phyloP scores from a whole-genome alignment of 53 echinoderm and acorn worm genomes.

The Glandiceps talaboti region DNA sequence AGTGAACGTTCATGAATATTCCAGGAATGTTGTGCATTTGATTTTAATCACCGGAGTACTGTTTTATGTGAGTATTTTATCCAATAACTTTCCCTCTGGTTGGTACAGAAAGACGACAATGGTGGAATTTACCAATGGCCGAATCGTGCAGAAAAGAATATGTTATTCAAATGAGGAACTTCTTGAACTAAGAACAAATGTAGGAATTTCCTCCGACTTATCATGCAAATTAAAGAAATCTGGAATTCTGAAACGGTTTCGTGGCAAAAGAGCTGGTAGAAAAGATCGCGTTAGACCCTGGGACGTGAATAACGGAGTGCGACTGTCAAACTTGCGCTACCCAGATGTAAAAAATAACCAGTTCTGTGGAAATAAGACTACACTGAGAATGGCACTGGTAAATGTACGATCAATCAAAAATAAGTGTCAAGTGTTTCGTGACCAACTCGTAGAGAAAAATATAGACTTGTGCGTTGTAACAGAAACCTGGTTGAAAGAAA shows the following conservation, averaged over 20 bases:
- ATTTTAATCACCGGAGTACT: not conserved
- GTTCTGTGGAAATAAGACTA: not conserved
- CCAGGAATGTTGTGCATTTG: not conserved
- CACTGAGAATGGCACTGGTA: not conserved
- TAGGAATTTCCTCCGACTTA: not conserved
- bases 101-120: not conserved
- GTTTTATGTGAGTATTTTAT: not conserved
- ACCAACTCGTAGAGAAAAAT: not conserved
- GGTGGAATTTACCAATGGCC: not conserved
- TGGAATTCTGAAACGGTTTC: not conserved
- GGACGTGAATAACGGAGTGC: not conserved
- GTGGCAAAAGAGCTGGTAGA: not conserved
- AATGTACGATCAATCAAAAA: not conserved
- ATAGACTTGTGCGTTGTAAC: conserved; percentile 14
- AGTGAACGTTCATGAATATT: not conserved
- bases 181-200: not conserved
- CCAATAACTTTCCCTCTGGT: too few species aligned
- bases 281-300: not conserved
- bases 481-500: conserved; percentile 17
- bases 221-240: not conserved
- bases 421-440: not conserved
- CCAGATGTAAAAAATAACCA: not conserved
- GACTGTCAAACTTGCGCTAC: not conserved
- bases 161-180: not conserved
- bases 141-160: not conserved